Conservation (phyloP, 2,113 vertebrate species). For the Orycteropus afer region DNA sequence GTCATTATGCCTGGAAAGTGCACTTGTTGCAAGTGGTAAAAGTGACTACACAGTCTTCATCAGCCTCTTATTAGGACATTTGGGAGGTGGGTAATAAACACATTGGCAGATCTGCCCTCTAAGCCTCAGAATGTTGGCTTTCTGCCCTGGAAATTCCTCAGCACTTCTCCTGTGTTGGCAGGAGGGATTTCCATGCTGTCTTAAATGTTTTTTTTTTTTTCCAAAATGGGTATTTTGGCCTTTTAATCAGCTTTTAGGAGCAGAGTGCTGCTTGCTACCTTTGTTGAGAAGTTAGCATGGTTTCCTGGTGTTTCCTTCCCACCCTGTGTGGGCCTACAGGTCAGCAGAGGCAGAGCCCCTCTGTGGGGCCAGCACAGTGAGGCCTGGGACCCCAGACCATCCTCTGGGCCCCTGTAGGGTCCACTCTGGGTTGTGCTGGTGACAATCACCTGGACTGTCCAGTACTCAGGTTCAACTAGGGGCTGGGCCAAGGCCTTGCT, state of each 20-base stretch:
- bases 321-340: background rate
- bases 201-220: no score
- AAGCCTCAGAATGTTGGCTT: background rate
- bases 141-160: background rate
- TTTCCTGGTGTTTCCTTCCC: no score
- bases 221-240: background rate
- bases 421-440: background rate
- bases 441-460: rapidly evolving
- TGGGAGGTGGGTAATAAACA: no score
- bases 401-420: background rate
- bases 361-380: background rate
- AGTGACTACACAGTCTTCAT: rapidly evolving
- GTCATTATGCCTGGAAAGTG: background rate
- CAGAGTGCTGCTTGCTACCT: background rate
- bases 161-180: no score
- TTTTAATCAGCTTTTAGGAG: background rate
- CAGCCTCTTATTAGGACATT: background rate
- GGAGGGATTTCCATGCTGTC: background rate
- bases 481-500: background rate
- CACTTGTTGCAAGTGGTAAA: rapidly evolving
- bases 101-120: background rate
- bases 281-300: background rate
- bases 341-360: rapidly evolving
- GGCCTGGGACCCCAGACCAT: rapidly evolving
- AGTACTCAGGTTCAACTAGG: background rate